Evolutionary conservation across 2,888 invertebrate genomes (phyloP).

Genomic region (Lottia gigantea): DNA sequence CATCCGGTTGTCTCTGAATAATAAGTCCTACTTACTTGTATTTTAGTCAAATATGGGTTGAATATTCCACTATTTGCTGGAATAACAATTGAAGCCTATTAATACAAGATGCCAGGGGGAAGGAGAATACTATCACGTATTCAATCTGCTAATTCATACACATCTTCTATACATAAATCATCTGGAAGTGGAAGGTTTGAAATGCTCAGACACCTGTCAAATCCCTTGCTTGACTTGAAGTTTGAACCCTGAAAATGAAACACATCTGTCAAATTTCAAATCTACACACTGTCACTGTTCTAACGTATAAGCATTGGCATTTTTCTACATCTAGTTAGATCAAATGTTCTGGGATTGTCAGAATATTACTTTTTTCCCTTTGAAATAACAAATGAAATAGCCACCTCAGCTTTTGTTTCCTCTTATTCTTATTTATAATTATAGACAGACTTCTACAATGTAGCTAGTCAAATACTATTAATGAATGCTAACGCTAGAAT

Average conservation of each 20-base stretch:
- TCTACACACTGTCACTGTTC: no score
- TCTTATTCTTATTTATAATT: no score
- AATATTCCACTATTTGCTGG: not conserved
- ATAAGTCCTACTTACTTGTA: not conserved
- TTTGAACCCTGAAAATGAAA: no score
- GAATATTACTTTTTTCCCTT: no score
- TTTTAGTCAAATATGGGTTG: not conserved
- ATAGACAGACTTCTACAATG: no score
- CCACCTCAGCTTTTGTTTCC: no score
- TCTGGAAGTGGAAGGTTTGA: conserved; percentile 38
- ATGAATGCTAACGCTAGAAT: no score
- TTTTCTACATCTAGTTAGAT: not conserved
- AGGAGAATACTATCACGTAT: conserved; percentile 57
- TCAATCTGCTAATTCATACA: conserved; percentile 48
- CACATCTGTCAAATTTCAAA: no score
- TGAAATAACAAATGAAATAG: no score
- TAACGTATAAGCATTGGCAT: not conserved
- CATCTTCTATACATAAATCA: conserved; percentile 39
- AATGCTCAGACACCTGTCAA: not conserved
- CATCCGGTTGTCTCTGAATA: not conserved
- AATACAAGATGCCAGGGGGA: conserved; percentile 50
- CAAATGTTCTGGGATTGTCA: no score
- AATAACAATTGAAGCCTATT: not conserved
- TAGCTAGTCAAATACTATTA: no score
- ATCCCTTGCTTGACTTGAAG: no score